These are phyloP conservation scores for Cerastoderma edule DNA, from an alignment of 2,888 invertebrate species.

Conservation along the genomic window DNA sequence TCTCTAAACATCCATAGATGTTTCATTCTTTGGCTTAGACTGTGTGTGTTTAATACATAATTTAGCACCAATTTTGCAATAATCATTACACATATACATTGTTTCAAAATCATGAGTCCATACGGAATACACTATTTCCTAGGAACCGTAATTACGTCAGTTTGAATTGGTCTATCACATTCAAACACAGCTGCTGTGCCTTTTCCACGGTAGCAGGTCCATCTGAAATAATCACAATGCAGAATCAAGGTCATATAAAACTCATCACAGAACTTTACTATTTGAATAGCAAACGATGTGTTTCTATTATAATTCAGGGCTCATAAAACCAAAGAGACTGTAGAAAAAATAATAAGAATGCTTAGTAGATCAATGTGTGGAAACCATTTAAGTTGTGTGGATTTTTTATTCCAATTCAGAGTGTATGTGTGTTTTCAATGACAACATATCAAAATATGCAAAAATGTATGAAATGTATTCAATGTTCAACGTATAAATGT, in stretches of 20 bases:
- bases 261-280: neutral
- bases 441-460: no score
- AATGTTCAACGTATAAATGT: no score
- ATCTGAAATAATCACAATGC: slow-evolving; percentile 62
- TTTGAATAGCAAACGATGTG: neutral
- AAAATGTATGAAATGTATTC: no score
- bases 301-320: neutral
- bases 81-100: neutral
- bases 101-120: neutral
- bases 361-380: no score
- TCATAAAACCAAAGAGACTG: neutral
- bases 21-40: no score
- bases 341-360: no score
- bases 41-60: neutral
- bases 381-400: neutral
- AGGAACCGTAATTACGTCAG: neutral
- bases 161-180: slow-evolving; percentile 63
- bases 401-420: neutral
- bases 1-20: no score
- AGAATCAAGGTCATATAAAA: neutral
- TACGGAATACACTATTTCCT: neutral
- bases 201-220: slow-evolving; percentile 77
- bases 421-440: no score
- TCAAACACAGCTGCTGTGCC: slow-evolving; percentile 67
- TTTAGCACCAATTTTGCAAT: neutral